Conservation (phyloP, 1,140 invertebrate genomes). For the Ooceraea biroi region DNA sequence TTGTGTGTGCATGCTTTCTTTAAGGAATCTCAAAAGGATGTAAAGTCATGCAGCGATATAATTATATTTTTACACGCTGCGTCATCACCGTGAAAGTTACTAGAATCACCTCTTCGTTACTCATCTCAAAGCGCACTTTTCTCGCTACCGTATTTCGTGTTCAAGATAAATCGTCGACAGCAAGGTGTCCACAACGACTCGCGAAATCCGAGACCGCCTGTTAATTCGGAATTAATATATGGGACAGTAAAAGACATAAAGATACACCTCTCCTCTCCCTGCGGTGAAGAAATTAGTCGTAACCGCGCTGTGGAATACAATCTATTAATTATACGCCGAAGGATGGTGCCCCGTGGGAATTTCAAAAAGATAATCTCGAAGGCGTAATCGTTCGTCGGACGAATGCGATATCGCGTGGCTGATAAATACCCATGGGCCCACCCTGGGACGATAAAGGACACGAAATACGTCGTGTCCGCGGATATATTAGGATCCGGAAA, state of each 20-base stretch:
- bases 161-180: neutral
- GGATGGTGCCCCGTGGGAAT: conserved; percentile 66
- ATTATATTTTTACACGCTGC: too few species aligned
- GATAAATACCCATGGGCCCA: conserved; percentile 70
- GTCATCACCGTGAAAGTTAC: too few species aligned
- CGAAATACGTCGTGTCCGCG: conserved; percentile 70
- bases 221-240: conserved; percentile 14
- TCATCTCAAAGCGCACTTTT: neutral
- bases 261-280: neutral
- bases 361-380: conserved; percentile 67
- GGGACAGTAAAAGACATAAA: neutral
- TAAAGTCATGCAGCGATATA: too few species aligned
- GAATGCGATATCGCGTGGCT: conserved; percentile 68
- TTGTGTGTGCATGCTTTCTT: neutral
- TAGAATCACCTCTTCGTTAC: too few species aligned
- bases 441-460: conserved; percentile 70
- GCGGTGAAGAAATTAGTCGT: conserved; percentile 38
- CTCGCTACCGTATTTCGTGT: neutral
- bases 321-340: conserved; percentile 70
- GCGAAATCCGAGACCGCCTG: neutral
- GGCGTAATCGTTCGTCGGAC: conserved; percentile 53
- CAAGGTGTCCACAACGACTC: neutral
- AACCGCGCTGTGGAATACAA: neutral
- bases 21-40: neutral
- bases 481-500: conserved; percentile 72